Evolutionary conservation across 2,797 vertebrate species (phyloP), one percentile per base, ranked within the genome.

Genomic region (Accipiter minullus): DNA sequence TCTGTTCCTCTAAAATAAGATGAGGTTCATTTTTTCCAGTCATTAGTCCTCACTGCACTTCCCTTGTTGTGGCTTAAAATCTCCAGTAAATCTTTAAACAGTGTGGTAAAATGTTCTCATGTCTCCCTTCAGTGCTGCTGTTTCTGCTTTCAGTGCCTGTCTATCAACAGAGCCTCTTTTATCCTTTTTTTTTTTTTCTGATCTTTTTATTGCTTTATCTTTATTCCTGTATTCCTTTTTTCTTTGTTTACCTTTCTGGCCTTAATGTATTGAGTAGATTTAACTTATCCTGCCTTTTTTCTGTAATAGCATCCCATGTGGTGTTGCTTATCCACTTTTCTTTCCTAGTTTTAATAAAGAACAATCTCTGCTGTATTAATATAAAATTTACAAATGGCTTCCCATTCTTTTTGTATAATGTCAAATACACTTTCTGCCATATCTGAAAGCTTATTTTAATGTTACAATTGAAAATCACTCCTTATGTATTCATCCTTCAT

Each of bases 321-420:
- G 18, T 29, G 44, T 73, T 85, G 34, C n/a, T 89, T 75, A 92
- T 94, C 67, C 44, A 60, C n/a, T 91, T 21, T 74, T 94, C 75
- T 88, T 96, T 90, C 25, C 66, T 73, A 27, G 23, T 90, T 93
- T 94, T 80, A 80, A 62, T 93, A 81, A 95, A 91, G 52, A 95
- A 69, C 14, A 34, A 73, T 89, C 73, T 93, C 48, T 85, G 22
- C 47, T 85, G 22, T 67, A 82, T 69, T 94, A 89, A 80, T 93
- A 25, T 34, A 80, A 82, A 92, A 89, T 89, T 93, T 91, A 90
- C 62, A 36, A 80, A 63, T 93, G 80, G 15, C 47, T 96, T 93
- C 47, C 53, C 42, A 15, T 77, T 60, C 80, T 72, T 93, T 84
- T 86, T 92, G 8, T 47, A 29, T 86, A 73, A 83, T 52, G 73